These are phyloP conservation scores for Nycteola revayana DNA, from an alignment of 2,888 invertebrate genomes.

Conservation along the genomic window DNA sequence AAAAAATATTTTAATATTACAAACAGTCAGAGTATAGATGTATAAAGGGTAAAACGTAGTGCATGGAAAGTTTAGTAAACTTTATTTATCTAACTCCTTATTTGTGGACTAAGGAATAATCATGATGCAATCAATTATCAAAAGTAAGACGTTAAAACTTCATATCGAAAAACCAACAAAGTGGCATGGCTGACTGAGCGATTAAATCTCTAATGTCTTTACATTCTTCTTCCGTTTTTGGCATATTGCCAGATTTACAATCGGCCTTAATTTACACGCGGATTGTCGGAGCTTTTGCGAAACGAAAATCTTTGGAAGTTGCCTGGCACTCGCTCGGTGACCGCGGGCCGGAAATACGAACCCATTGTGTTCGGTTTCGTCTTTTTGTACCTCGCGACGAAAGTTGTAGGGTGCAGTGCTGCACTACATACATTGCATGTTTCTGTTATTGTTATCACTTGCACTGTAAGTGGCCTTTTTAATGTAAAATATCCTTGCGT, in stretches of 20 bases:
- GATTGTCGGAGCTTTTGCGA: constrained; percentile 42
- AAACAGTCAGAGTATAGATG: no score
- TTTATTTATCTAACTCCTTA: no score
- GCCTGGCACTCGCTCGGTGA: constrained; percentile 43
- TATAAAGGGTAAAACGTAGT: no score
- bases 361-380: constrained; percentile 59
- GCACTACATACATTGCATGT: constrained; percentile 11
- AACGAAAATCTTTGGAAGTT: constrained; percentile 48
- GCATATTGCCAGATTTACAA: constrained; percentile 52
- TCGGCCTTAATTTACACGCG: constrained; percentile 54
- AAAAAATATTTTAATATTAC: no score
- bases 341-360: constrained; percentile 63
- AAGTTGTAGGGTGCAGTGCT: constrained; percentile 41
- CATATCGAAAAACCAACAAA: constrained; percentile 25
- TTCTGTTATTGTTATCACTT: constrained; percentile 28
- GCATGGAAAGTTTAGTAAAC: no score
- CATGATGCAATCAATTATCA: background rate
- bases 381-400: constrained; percentile 51
- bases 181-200: constrained; percentile 31
- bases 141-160: constrained; percentile 5
- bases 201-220: constrained; percentile 50
- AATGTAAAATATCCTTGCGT: constrained; percentile 3
- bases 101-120: no score
- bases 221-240: constrained; percentile 45
- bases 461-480: constrained; percentile 19